Percentiles rank a stretch among this genome's conserved stretches.
These are phyloP conservation scores for Aulostomus chinensis DNA, from an alignment of 2,797 vertebrate species.

Conservation along the genomic window DNA sequence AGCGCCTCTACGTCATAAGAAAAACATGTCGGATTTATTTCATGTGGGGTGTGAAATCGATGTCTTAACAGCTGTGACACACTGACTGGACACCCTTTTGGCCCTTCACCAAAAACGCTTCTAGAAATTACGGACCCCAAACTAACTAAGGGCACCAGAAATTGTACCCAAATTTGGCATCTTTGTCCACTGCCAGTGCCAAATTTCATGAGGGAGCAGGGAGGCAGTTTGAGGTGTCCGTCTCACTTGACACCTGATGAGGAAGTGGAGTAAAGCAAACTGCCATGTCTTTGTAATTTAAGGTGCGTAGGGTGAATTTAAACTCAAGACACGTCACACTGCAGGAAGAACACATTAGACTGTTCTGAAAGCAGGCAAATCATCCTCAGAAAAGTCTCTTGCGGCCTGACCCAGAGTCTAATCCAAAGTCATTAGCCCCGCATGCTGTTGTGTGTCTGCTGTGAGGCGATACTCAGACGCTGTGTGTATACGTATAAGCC, in stretches of 20 bases:
- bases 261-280: neutral
- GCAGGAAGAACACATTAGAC: neutral
- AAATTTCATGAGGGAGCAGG: too few species aligned
- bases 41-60: too few species aligned
- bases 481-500: constrained; percentile 53
- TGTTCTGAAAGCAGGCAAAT: constrained; percentile 2
- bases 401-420: constrained; percentile 5
- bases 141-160: neutral
- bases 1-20: too few species aligned
- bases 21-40: too few species aligned
- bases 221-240: constrained; percentile 14
- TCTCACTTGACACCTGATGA: constrained; percentile 17
- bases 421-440: constrained; percentile 13
- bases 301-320: too few species aligned
- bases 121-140: neutral
- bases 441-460: constrained; percentile 19
- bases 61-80: neutral
- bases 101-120: neutral
- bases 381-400: neutral
- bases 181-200: neutral
- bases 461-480: constrained; percentile 20
- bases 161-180: neutral
- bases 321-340: too few species aligned
- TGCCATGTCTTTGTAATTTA: constrained; percentile 7
- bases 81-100: neutral